Evolutionary conservation across 2,888 invertebrate species (phyloP).

Genomic region (Epinotia bilunana): DNA sequence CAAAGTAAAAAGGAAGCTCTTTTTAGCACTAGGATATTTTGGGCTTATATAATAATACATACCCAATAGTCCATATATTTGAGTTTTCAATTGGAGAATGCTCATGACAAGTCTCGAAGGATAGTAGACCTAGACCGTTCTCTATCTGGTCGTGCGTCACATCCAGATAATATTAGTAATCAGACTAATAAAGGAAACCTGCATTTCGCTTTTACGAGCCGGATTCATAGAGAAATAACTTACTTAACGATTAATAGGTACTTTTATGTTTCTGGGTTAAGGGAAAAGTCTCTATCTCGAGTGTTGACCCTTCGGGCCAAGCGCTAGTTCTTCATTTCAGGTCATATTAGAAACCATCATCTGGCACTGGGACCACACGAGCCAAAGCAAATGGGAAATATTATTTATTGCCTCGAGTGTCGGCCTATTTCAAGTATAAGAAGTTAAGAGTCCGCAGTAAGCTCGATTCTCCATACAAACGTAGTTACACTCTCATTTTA

Average conservation of each 20-base stretch:
- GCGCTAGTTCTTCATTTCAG: conserved; percentile 34
- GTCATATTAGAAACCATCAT: conserved; percentile 41
- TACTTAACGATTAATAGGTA: conserved; percentile 2
- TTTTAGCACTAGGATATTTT: not conserved
- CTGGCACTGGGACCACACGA: not conserved
- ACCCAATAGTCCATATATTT: no score
- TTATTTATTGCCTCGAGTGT: conserved; percentile 27
- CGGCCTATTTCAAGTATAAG: conserved; percentile 15
- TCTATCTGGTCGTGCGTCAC: not conserved
- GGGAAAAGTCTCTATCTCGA: conserved; percentile 18
- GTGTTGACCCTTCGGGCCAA: conserved; percentile 27
- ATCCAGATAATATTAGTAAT: not conserved
- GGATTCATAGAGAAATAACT: not conserved
- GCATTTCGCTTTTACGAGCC: not conserved
- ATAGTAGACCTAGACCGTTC: not conserved
- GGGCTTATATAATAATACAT: not conserved
- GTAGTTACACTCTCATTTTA: no score
- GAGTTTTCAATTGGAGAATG: not conserved
- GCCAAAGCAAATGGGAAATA: conserved; percentile 37
- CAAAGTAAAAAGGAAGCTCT: not conserved
- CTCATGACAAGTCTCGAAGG: not conserved
- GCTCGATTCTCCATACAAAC: no score
- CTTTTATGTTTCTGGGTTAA: conserved; percentile 13
- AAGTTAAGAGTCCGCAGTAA: no score
- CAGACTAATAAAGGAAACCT: not conserved